phyloP scores from a whole-genome alignment of 2,888 invertebrate species.

The Eutolmus rufibarbis region DNA sequence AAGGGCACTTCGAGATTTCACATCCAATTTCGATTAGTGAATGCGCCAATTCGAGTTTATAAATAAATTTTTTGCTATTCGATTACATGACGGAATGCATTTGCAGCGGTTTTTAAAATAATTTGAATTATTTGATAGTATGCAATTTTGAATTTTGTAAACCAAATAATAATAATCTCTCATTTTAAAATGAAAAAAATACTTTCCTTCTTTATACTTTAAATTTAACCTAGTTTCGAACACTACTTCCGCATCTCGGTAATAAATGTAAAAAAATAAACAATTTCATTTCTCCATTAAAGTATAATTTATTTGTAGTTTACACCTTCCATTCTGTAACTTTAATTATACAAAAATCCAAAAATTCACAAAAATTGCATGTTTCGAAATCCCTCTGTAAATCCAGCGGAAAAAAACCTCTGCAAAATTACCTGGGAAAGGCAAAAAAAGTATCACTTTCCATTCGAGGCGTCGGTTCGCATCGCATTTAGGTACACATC shows the following conservation, averaged over 20 bases:
- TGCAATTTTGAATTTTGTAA: too few relatives aligned
- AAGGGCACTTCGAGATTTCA: neutral
- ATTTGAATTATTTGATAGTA: neutral
- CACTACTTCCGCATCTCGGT: neutral
- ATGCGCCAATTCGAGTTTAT: neutral
- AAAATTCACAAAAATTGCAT: neutral
- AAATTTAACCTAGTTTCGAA: neutral
- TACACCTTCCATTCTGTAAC: neutral
- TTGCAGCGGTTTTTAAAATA: neutral
- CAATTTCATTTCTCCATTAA: neutral
- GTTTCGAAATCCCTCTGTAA: neutral
- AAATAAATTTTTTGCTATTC: neutral
- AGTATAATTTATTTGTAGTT: neutral
- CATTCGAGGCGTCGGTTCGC: neutral
- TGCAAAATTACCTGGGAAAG: neutral
- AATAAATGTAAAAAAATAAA: neutral
- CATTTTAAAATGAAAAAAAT: neutral
- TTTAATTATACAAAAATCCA: neutral
- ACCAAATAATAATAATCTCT: too few relatives aligned
- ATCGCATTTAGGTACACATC: neutral
- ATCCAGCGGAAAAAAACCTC: neutral
- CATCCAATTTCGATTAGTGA: neutral
- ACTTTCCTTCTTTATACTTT: neutral
- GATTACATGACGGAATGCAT: neutral
- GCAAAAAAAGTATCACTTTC: neutral